Evolutionary conservation across 2,888 invertebrate species (phyloP).

Genomic region (Geophilus truncorum): DNA sequence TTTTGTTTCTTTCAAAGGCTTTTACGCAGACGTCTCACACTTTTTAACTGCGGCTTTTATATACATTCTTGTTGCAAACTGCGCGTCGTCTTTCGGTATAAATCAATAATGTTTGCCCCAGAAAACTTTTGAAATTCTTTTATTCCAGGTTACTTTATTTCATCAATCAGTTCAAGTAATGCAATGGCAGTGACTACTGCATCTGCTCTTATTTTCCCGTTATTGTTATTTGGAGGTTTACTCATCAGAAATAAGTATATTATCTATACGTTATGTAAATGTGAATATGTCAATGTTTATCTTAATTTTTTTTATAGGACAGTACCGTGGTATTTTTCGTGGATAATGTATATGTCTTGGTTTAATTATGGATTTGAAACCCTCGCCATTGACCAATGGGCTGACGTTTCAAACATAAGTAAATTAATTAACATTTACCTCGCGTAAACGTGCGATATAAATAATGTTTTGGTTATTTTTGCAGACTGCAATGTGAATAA

Average conservation of each 20-base stretch:
- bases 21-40: neutral
- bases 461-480: constrained; percentile 37
- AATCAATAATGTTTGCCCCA: no score
- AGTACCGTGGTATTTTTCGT: constrained; percentile 42
- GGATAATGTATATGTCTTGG: constrained; percentile 48
- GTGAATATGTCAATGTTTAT: no score
- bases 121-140: no score
- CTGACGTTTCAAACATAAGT: constrained; percentile 43
- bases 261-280: neutral
- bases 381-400: constrained; percentile 48
- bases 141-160: neutral
- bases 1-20: neutral
- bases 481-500: constrained; percentile 53
- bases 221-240: neutral
- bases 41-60: neutral
- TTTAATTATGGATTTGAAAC: constrained; percentile 49
- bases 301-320: constrained; percentile 42
- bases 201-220: neutral
- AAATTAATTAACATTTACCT: no score
- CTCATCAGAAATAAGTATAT: neutral
- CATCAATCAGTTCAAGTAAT: neutral
- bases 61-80: neutral
- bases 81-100: neutral
- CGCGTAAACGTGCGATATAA: no score
- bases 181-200: neutral